Base-by-base conservation (phyloP, 2,888 invertebrate species). In the Coelinius sp. region DNA sequence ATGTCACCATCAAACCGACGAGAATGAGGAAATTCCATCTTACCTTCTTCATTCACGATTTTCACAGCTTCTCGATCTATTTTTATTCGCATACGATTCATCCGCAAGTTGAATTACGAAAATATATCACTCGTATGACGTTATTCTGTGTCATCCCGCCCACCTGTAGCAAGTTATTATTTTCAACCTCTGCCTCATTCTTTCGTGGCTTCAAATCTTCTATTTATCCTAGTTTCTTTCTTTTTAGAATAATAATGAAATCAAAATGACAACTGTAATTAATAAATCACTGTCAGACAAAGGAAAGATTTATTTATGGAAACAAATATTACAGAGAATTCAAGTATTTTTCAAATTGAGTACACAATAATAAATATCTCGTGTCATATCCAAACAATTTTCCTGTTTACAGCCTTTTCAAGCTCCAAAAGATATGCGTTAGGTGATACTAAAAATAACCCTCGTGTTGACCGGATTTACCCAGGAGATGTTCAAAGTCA, bases 401-500 rank as follows among this genome's bases (percentile, higher is more conserved):
- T 59, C 59, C 59, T 59, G 59, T 59, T 59, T 59, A 59, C 59
- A 59, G 31, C 31, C 20, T 59, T 12, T 8, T 31, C 17, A 20
- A 59, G 31, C 35, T 35, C 59, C 59, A 59, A 59, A 59, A 59
- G 59, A 31, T 31, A 59, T 59, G 59, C 59, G 59, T 59, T 59
- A 59, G 59, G 59, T 59, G 59, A 59, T 59, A 71, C 78, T 81
- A 77, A 79, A 79, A 77, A 79, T 79, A 81, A 27, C 64, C 75
- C 77, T 75, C 73, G 74, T 75, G 73, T 70, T 74, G 72, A 69
- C 68, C 76, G 76, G 72, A 76, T 78, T 78, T 81, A 76, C 66
- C 31, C 56, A n/a, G 20, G 69, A 44, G 56, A 53, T 63, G 63
- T 27, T 31, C 27, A 56, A 22, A 66, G 25, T 53, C 41, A 53